A percentile compares a stretch with the other conserved stretches of the same genome.
Evolutionary conservation across 2,797 vertebrate species (phyloP).

Genomic region (Ceryle rudis): DNA sequence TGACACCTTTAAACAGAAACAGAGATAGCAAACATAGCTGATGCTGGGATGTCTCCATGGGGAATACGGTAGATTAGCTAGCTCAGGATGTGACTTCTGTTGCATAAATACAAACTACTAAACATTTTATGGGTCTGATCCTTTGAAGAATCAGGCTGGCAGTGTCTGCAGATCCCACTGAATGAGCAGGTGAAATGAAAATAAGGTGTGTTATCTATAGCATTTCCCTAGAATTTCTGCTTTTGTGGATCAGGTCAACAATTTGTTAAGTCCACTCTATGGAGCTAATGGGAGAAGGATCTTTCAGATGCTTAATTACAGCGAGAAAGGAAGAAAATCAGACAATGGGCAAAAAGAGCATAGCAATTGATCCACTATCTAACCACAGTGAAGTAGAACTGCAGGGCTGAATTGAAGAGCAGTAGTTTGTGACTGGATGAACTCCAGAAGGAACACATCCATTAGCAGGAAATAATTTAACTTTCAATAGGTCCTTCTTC

Average conservation of each 20-base stretch:
- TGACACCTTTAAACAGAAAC: constrained; percentile 66
- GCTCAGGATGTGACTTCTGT: constrained; percentile 14
- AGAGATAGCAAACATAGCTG: constrained; percentile 34
- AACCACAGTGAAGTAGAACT: constrained; percentile 1
- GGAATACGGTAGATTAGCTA: constrained; percentile 40
- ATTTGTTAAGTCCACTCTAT: not conserved
- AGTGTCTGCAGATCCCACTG: not conserved
- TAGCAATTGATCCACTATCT: not conserved
- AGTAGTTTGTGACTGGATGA: not conserved
- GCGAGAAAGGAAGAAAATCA: constrained; percentile 46
- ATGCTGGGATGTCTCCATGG: constrained; percentile 30
- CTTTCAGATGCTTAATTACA: constrained; percentile 10
- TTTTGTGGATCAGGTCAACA: not conserved
- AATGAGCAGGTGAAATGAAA: not conserved
- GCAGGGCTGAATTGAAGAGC: not conserved
- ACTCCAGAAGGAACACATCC: not conserved
- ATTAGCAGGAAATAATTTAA: not conserved
- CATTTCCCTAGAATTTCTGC: not conserved
- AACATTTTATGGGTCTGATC: not conserved
- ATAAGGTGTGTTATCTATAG: not conserved
- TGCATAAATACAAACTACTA: constrained; percentile 24
- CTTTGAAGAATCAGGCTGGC: not conserved
- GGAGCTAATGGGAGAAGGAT: not conserved
- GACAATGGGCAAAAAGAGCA: not conserved
- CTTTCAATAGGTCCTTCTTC: not conserved